Conservation (phyloP, 2,797 vertebrate species). For the Hydrolagus colliei region DNA sequence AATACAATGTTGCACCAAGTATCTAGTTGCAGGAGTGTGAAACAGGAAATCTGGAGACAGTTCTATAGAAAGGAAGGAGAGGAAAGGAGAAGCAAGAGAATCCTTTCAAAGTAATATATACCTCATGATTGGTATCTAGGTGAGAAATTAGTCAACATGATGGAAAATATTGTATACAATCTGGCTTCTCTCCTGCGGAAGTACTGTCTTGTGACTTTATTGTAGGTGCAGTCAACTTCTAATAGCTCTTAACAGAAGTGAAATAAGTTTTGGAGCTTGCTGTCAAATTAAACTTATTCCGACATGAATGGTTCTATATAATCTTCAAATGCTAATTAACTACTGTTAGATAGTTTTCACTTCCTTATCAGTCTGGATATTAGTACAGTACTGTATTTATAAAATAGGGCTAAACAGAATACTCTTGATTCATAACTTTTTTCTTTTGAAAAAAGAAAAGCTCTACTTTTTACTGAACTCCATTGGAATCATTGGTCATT, state of each 20-base stretch:
- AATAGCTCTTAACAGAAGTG: background rate
- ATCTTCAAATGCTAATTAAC: background rate
- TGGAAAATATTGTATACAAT: background rate
- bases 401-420: background rate
- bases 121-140: background rate
- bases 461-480: no score
- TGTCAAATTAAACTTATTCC: background rate
- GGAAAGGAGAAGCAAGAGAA: no score
- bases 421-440: no score
- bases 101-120: background rate
- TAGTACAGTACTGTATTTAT: background rate
- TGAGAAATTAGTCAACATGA: background rate
- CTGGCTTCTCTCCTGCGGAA: background rate
- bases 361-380: background rate
- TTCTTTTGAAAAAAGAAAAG: no score
- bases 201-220: background rate
- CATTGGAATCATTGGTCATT: no score
- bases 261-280: background rate
- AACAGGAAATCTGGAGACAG: background rate
- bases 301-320: background rate
- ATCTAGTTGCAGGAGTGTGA: background rate
- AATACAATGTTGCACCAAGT: no score
- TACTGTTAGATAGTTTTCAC: background rate
- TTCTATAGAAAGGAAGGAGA: background rate
- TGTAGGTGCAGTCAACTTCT: no score